phyloP scores from a whole-genome alignment of 2,113 vertebrate species.

The Sigmodon hispidus region DNA sequence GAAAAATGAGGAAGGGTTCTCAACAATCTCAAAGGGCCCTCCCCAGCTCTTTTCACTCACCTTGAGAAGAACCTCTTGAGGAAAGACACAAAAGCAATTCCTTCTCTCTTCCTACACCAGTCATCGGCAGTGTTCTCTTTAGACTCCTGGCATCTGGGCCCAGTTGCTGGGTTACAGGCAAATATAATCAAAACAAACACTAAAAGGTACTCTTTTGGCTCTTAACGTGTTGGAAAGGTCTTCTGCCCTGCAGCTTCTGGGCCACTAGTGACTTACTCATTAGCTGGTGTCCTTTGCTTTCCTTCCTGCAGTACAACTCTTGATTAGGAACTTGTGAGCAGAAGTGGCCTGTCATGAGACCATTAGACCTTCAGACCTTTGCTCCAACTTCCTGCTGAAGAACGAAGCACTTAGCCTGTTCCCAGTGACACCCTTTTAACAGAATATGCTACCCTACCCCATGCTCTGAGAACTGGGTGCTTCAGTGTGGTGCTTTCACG shows the following conservation, averaged over 20 bases:
- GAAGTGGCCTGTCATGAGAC: constrained; percentile 53
- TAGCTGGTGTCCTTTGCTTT: constrained; percentile 47
- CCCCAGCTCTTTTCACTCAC: constrained; percentile 66
- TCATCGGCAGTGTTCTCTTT: constrained; percentile 71
- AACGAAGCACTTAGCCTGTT: constrained; percentile 41
- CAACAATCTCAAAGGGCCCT: constrained; percentile 59
- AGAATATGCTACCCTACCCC: neutral
- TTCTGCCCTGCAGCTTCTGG: constrained; percentile 72
- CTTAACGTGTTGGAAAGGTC: constrained; percentile 75
- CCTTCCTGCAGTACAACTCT: constrained; percentile 49
- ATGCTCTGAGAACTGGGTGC: constrained; percentile 18
- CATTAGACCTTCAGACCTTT: constrained; percentile 67
- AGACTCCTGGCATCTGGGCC: constrained; percentile 77
- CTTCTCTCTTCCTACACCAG: constrained; percentile 70
- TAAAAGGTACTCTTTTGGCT: constrained; percentile 83
- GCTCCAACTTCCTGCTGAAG: constrained; percentile 63
- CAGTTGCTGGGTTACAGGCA: constrained; percentile 82
- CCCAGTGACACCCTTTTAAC: neutral
- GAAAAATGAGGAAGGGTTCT: constrained; percentile 67
- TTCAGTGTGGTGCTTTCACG: neutral
- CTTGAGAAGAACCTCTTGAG: constrained; percentile 74
- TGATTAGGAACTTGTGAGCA: constrained; percentile 59
- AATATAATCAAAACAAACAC: constrained; percentile 83
- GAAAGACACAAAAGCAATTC: constrained; percentile 74
- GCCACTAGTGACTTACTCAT: constrained; percentile 57